Conservation (phyloP, 2,113 vertebrate genomes). For the Symphodus melops region DNA sequence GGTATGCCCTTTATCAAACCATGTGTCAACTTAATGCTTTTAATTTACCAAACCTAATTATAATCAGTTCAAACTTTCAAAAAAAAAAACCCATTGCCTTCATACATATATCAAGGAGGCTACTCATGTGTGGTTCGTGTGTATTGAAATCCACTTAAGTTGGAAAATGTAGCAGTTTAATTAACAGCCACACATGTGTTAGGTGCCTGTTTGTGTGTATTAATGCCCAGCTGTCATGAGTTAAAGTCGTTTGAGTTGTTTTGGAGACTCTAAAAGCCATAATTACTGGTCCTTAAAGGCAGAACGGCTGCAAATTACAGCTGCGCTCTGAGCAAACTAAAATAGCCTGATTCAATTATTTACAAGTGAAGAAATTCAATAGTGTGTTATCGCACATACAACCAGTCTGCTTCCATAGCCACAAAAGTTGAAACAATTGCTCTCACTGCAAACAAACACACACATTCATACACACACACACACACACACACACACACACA, state of each 20-base stretch:
- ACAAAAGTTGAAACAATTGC: constrained; percentile 14
- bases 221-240: constrained; percentile 64
- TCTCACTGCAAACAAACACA: background rate
- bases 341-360: constrained; percentile 81
- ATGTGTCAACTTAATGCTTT: too few species aligned
- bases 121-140: background rate
- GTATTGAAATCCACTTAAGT: constrained; percentile 4
- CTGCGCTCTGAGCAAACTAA: constrained; percentile 65
- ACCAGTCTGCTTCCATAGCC: constrained; percentile 12
- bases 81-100: background rate
- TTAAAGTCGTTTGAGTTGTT: constrained; percentile 63
- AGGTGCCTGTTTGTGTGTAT: background rate
- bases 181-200: constrained; percentile 36
- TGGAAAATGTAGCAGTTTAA: constrained; percentile 34
- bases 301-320: constrained; percentile 76
- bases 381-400: constrained; percentile 58
- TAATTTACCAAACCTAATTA: too few species aligned
- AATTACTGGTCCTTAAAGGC: constrained; percentile 74
- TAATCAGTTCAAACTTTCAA: too few species aligned
- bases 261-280: constrained; percentile 72
- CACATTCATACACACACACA: too few species aligned
- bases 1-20: too few species aligned
- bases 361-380: constrained; percentile 70
- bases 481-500: background rate
- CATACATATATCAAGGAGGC: background rate